phyloP scores from a whole-genome alignment of 2,797 vertebrate genomes.

The Chelonia mydas region DNA sequence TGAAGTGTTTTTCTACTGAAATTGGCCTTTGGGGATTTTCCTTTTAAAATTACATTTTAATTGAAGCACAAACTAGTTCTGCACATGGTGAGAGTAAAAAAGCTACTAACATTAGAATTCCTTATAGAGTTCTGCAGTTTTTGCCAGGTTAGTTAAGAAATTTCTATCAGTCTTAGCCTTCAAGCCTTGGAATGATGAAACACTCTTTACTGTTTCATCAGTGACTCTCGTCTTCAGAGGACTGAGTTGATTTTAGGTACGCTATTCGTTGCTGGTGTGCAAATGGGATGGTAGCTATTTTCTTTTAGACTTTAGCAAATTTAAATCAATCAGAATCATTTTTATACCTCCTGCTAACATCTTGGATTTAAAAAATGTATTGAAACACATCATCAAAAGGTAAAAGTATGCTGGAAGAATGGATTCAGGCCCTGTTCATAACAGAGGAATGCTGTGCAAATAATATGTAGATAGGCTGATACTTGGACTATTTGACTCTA shows the following conservation, averaged over 20 bases:
- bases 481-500: constrained; percentile 8
- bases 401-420: neutral
- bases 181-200: constrained; percentile 65
- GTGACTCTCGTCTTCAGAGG: constrained; percentile 46
- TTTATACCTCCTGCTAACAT: constrained; percentile 27
- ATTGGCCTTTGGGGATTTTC: constrained; percentile 73
- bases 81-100: constrained; percentile 61
- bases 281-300: constrained; percentile 9
- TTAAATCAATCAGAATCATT: constrained; percentile 33
- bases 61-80: constrained; percentile 72
- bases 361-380: constrained; percentile 21
- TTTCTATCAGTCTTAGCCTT: constrained; percentile 56
- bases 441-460: constrained; percentile 35
- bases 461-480: constrained; percentile 7
- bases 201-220: constrained; percentile 59
- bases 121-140: constrained; percentile 42
- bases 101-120: constrained; percentile 29
- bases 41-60: constrained; percentile 79
- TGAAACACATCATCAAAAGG: constrained; percentile 30
- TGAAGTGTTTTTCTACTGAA: constrained; percentile 76
- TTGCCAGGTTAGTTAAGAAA: constrained; percentile 52
- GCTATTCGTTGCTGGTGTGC: constrained; percentile 10
- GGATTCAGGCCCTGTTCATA: neutral
- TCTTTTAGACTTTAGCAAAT: constrained; percentile 39
- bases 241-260: neutral